A percentile compares a stretch with the other conserved stretches of the same genome.
Conservation (phyloP, 92 coral and sea anemone genomes). For the Scolanthus callimorphus region DNA sequence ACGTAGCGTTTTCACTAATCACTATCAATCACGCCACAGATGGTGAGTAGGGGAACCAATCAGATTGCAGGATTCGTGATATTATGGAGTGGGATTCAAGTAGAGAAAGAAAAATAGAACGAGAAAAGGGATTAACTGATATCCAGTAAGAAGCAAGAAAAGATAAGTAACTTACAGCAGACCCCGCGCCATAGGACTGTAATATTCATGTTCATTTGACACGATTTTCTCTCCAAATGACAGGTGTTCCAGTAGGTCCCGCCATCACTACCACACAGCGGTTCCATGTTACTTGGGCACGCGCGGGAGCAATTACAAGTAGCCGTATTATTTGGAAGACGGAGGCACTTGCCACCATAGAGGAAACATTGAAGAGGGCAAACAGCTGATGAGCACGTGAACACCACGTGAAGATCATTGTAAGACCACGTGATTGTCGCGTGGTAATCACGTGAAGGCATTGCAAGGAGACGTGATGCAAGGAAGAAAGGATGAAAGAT, state of each 20-base stretch:
- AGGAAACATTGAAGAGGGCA: background rate
- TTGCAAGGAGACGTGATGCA: too few species aligned
- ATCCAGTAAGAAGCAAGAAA: background rate
- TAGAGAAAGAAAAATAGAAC: background rate
- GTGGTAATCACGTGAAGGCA: too few species aligned
- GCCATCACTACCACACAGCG: constrained; percentile 80
- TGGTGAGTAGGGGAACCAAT: too few species aligned
- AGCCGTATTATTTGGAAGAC: constrained; percentile 10
- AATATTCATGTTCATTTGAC: constrained; percentile 41
- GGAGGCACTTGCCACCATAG: background rate
- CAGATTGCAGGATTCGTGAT: too few species aligned
- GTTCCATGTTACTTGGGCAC: constrained; percentile 39
- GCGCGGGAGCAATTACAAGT: constrained; percentile 46
- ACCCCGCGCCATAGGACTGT: constrained; percentile 56
- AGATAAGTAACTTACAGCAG: constrained; percentile 63
- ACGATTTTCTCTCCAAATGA: constrained; percentile 64
- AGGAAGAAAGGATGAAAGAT: too few species aligned
- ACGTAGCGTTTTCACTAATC: too few species aligned
- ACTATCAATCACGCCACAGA: too few species aligned
- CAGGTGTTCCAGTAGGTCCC: constrained; percentile 67
- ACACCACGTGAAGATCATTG: too few species aligned
- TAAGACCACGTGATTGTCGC: too few species aligned
- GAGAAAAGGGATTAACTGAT: background rate
- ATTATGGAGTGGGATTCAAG: too few species aligned
- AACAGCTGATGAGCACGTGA: too few species aligned